Evolutionary conservation across 2,888 invertebrate species (phyloP).

Genomic region (Plagodis dolabraria): DNA sequence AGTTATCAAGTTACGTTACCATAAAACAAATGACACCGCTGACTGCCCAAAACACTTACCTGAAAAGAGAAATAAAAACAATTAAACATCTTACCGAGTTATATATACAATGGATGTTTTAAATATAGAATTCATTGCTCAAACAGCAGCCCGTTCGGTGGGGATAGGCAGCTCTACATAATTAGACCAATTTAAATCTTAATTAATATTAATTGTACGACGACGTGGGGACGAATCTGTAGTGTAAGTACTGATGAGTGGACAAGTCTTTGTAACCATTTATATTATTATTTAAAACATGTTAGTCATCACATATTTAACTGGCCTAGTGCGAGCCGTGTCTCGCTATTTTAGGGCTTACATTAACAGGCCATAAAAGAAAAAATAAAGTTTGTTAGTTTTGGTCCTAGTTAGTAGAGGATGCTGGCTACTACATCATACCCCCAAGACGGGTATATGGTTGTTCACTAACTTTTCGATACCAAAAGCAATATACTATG

Average conservation of each 20-base stretch:
- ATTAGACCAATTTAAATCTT: constrained; percentile 85
- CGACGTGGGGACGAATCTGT: constrained; percentile 82
- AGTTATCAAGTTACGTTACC: neutral
- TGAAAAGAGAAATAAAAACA: constrained; percentile 38
- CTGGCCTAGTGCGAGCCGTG: too few species aligned
- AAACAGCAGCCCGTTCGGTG: constrained; percentile 66
- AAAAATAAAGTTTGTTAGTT: too few species aligned
- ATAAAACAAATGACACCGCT: neutral
- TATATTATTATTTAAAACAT: neutral
- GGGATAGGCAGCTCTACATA: constrained; percentile 79
- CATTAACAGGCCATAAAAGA: too few species aligned
- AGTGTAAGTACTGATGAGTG: constrained; percentile 69
- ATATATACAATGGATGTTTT: constrained; percentile 24
- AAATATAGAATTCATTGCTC: constrained; percentile 56
- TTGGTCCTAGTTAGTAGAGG: too few species aligned
- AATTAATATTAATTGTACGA: constrained; percentile 84
- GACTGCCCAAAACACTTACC: constrained; percentile 43
- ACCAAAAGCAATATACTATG: too few species aligned
- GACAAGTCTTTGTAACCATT: neutral
- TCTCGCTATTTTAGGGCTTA: too few species aligned
- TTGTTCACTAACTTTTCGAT: too few species aligned
- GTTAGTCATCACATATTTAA: neutral
- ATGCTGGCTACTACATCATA: too few species aligned
- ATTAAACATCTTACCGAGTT: neutral
- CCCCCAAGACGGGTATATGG: too few species aligned